Evolutionary conservation across 2,113 vertebrate species (phyloP), one percentile per base, ranked within the genome.

Genomic region (Monopterus albus): DNA sequence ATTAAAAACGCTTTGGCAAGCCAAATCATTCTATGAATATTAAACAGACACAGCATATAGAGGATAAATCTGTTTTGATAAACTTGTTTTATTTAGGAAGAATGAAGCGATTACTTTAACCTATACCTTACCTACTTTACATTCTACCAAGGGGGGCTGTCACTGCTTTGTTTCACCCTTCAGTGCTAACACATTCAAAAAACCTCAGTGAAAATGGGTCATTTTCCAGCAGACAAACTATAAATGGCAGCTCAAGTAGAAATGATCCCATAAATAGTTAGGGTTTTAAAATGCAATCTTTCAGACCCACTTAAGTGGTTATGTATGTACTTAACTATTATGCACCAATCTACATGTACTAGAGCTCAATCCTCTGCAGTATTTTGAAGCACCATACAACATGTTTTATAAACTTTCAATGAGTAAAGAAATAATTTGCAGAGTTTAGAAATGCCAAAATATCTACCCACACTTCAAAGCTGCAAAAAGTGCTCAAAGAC

Each of bases 1-100:
- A 87, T 84, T 60, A 86, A 60, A 86, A 86, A 75, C 33, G 52
- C 57, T 74, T 83, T 81, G 68, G 65, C 65, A 78, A 68, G 65
- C 81, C 43, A 50, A 77, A 75, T 55, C 47, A 85, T 67, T 82
- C 52, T 65, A 81, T 83, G 81, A 82, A 79, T 78, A 85, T 75
- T 75, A 79, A 83, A 70, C 53, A 74, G 72, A 51, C 7, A 10
- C 29, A 7, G 45, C 55, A 66, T 50, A 66, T 13, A 69, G 50
- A 60, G 40, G 43, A 40, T 56, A 80, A 64, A 81, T 88, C 88
- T 80, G 65, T 76, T 85, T 69, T 72, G 53, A 85, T 72, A 46
- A 47, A 75, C 62, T 70, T 50, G 29, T 82, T 72, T 76, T 71
- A 76, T 78, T 81, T 83, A 5, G 21, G 40, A 43, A 59, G 63